Conservation (phyloP, 2,797 vertebrate species). For the Buphagus erythrorhynchus region DNA sequence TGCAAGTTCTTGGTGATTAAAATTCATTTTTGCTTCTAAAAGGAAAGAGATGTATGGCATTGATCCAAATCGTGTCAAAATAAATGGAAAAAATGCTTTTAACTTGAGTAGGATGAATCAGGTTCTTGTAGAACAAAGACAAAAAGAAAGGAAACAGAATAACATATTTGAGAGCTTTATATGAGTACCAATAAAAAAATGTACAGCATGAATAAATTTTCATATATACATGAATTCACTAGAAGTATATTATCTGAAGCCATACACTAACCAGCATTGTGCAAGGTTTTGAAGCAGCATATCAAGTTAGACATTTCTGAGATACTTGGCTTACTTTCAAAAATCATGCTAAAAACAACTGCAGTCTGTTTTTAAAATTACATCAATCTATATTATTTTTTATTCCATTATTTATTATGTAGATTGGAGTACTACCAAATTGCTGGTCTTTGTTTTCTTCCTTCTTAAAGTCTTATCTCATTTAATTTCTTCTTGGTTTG, state of each 20-base stretch:
- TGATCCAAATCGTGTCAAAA: background rate
- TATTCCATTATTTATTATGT: background rate
- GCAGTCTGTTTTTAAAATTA: background rate
- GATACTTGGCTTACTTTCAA: background rate
- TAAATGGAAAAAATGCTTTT: background rate
- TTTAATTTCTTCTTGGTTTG: background rate
- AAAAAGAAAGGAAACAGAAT: background rate
- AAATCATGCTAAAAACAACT: background rate
- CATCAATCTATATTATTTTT: background rate
- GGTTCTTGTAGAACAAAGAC: background rate
- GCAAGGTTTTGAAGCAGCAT: background rate
- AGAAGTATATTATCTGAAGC: background rate
- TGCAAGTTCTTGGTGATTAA: background rate
- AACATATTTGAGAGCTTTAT: background rate
- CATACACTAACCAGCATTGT: background rate
- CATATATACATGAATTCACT: background rate
- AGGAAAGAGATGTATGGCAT: background rate
- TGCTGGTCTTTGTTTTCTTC: background rate
- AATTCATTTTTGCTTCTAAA: background rate
- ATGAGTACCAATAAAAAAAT: background rate
- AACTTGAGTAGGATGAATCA: background rate
- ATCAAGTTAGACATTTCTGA: background rate
- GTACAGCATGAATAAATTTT: background rate
- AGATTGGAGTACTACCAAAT: background rate
- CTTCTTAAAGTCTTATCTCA: background rate